A percentile compares a stretch with the other conserved stretches of the same genome.
Evolutionary conservation across 2,797 vertebrate genomes (phyloP).

Genomic region (Meda fulgida): DNA sequence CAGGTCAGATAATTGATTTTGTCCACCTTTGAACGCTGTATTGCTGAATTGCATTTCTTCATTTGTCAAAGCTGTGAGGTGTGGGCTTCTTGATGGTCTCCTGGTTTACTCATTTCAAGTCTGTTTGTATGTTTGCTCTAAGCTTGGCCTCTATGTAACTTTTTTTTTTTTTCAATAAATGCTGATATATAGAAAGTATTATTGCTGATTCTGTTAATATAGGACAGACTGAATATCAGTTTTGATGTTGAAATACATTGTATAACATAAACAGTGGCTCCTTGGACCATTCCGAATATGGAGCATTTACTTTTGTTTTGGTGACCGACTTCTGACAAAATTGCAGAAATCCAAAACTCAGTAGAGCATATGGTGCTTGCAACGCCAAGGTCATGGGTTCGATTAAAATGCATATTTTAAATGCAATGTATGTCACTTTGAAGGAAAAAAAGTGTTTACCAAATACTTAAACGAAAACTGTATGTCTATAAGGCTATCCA

Average conservation of each 20-base stretch:
- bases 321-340: neutral
- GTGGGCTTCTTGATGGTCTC: slow-evolving; percentile 25
- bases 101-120: neutral
- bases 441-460: no score
- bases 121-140: slow-evolving; percentile 9
- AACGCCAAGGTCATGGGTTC: neutral
- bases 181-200: neutral
- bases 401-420: neutral
- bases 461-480: neutral
- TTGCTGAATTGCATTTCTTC: slow-evolving; percentile 60
- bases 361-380: no score
- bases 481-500: neutral
- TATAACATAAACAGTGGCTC: neutral
- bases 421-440: neutral
- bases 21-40: slow-evolving; percentile 51
- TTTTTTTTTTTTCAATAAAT: neutral
- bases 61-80: slow-evolving; percentile 43
- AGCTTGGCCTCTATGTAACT: neutral
- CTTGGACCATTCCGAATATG: neutral
- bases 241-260: neutral
- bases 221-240: no score
- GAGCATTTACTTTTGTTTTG: neutral
- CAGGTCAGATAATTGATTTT: slow-evolving; percentile 57
- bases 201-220: neutral
- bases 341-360: neutral